phyloP scores from a whole-genome alignment of 2,888 invertebrate genomes.

The Camptogramma bilineatum region DNA sequence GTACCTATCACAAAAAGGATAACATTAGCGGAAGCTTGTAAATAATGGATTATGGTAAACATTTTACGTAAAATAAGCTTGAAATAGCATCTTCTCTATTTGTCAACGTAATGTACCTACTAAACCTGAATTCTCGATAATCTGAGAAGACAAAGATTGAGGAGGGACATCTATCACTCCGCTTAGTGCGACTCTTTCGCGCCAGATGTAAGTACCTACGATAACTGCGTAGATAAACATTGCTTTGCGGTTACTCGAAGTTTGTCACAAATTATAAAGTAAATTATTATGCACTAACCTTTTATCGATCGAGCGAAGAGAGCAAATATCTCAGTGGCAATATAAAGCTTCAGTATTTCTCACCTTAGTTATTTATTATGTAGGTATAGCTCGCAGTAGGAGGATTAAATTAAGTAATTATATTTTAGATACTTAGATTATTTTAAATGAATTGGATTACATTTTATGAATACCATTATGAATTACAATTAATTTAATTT shows the following conservation, averaged over 20 bases:
- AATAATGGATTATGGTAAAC: slow-evolving; percentile 34
- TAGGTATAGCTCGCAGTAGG: too few species aligned
- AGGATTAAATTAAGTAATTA: too few species aligned
- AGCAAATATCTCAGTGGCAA: too few species aligned
- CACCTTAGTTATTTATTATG: too few species aligned
- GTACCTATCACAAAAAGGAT: neutral
- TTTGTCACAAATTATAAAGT: neutral
- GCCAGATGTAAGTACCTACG: slow-evolving; percentile 49
- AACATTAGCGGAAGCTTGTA: neutral
- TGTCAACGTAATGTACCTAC: slow-evolving; percentile 38
- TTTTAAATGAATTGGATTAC: too few species aligned
- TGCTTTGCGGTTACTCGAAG: slow-evolving; percentile 37
- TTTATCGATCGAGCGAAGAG: neutral
- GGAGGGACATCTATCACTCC: slow-evolving; percentile 65
- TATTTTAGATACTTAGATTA: too few species aligned
- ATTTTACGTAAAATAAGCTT: slow-evolving; percentile 24
- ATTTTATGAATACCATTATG: too few species aligned
- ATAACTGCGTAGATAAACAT: slow-evolving; percentile 52
- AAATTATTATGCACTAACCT: neutral
- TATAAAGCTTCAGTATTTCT: too few species aligned
- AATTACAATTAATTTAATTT: too few species aligned
- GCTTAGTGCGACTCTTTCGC: slow-evolving; percentile 44
- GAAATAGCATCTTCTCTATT: slow-evolving; percentile 31
- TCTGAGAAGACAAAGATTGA: slow-evolving; percentile 71
- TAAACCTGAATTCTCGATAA: slow-evolving; percentile 66